These are phyloP conservation scores for Malthinus seriepunctatus DNA, from an alignment of 2,888 invertebrate species.

Conservation along the genomic window DNA sequence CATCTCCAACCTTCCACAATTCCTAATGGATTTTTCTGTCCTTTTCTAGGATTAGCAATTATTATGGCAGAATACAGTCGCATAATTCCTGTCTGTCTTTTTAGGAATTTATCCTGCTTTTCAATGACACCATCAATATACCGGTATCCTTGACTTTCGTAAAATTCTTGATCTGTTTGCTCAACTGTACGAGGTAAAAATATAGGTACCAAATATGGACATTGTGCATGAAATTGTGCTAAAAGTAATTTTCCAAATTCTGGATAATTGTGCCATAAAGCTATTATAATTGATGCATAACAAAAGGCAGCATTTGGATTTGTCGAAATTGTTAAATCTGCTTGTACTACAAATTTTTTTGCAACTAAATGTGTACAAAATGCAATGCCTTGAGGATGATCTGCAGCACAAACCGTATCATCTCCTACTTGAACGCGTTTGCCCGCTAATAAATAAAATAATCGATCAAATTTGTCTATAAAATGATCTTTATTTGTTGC, in stretches of 20 bases:
- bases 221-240: conserved; percentile 76
- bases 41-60: conserved; percentile 67
- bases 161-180: conserved; percentile 77
- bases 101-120: conserved; percentile 81
- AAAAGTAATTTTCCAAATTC: conserved; percentile 79
- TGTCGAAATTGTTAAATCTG: conserved; percentile 80
- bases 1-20: conserved; percentile 80
- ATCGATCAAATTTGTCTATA: conserved; percentile 73
- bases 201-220: conserved; percentile 85
- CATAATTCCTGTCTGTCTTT: conserved; percentile 83
- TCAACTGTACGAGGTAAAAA: conserved; percentile 70
- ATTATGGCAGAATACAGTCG: conserved; percentile 80
- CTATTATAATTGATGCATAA: conserved; percentile 77
- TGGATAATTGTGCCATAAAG: conserved; percentile 79
- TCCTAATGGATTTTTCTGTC: conserved; percentile 66
- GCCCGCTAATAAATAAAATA: conserved; percentile 72
- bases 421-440: conserved; percentile 67
- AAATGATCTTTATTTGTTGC: conserved; percentile 72
- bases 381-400: conserved; percentile 72
- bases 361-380: conserved; percentile 73
- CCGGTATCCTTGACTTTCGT: conserved; percentile 61
- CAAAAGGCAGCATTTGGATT: conserved; percentile 86
- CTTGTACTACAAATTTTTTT: conserved; percentile 77
- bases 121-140: conserved; percentile 75
- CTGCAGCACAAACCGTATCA: conserved; percentile 64